Evolutionary conservation across 1,140 invertebrate species (phyloP).

Genomic region (Formica exsecta): DNA sequence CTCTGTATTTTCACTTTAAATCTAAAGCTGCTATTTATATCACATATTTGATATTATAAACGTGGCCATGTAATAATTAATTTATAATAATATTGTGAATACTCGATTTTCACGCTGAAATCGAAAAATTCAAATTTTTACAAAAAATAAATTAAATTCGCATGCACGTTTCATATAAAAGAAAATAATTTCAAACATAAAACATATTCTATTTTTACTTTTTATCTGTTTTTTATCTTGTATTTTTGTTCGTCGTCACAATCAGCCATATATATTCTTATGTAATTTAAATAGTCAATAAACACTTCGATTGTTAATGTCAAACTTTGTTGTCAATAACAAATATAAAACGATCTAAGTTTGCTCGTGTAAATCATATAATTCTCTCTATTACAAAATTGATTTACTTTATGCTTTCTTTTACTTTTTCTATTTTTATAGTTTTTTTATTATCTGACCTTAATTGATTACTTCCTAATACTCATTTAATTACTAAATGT

Average conservation of each 20-base stretch:
- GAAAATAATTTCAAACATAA: not conserved
- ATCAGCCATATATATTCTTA: not conserved
- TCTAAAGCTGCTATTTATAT: not conserved
- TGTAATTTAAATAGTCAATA: slow-evolving; percentile 18
- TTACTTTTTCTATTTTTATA: not conserved
- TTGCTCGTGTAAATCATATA: not conserved
- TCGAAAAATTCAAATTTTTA: not conserved
- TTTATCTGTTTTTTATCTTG: not conserved
- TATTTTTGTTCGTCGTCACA: not conserved
- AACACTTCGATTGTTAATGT: not conserved
- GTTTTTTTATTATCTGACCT: not conserved
- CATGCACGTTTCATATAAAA: not conserved
- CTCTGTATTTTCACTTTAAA: not conserved
- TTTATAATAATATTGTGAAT: not conserved
- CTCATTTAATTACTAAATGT: not conserved
- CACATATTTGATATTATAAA: not conserved
- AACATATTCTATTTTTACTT: not conserved
- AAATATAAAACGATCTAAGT: slow-evolving; percentile 20
- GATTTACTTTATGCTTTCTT: slow-evolving; percentile 7
- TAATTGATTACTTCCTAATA: slow-evolving; percentile 26
- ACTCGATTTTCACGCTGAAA: not conserved
- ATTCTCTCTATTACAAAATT: not conserved
- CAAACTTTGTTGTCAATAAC: slow-evolving; percentile 3
- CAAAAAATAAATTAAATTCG: not conserved
- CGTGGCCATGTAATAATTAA: not conserved